A percentile compares a stretch with the other conserved stretches of the same genome.
These are phyloP conservation scores for Edolisoma coerulescens DNA, from an alignment of 2,113 vertebrate genomes.

Conservation along the genomic window DNA sequence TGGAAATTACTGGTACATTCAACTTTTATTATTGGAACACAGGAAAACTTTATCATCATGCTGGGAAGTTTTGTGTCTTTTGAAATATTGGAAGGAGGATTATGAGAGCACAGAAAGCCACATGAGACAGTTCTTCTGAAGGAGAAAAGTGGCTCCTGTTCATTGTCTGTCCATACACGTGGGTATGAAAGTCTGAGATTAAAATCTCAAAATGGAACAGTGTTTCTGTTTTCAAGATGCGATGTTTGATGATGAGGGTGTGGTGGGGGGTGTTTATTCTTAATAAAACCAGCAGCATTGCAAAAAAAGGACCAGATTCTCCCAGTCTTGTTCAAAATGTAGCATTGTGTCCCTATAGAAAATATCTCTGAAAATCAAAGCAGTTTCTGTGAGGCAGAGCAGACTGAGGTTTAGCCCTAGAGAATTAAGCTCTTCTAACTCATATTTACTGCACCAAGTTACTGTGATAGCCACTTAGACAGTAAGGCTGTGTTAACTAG, in stretches of 20 bases:
- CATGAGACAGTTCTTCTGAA: neutral
- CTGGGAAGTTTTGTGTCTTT: constrained; percentile 77
- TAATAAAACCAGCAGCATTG: neutral
- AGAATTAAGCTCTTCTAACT: neutral
- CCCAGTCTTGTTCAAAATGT: neutral
- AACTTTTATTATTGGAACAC: constrained; percentile 80
- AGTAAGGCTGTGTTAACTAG: neutral
- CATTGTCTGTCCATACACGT: neutral
- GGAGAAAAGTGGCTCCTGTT: constrained; percentile 5
- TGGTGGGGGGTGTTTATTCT: neutral
- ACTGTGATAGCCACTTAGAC: neutral
- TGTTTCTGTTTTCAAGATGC: neutral
- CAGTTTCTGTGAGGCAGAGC: neutral
- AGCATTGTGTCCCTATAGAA: neutral
- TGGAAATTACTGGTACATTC: constrained; percentile 74
- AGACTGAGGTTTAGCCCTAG: neutral
- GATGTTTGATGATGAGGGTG: neutral
- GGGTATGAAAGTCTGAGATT: neutral
- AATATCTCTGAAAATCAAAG: neutral
- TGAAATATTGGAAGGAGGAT: constrained; percentile 67
- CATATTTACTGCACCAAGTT: neutral
- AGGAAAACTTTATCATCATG: constrained; percentile 78
- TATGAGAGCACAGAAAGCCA: constrained; percentile 56
- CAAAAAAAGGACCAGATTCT: neutral
- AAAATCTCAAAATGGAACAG: neutral